phyloP scores from a whole-genome alignment of 2,113 vertebrate genomes.

The Anhinga rufa region DNA sequence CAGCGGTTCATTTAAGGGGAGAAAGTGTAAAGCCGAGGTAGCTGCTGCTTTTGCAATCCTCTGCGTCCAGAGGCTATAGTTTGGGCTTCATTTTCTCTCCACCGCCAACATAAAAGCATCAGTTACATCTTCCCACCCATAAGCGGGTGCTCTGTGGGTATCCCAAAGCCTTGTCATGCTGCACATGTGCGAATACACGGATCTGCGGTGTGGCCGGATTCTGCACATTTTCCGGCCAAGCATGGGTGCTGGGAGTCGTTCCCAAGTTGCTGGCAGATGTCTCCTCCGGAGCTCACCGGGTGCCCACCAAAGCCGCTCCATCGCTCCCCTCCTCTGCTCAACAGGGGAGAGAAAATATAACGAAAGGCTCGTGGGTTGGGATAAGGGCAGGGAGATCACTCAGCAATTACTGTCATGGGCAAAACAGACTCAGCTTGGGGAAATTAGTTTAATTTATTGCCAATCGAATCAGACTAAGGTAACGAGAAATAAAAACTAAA shows the following conservation, averaged over 20 bases:
- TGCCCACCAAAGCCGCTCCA: too few relatives aligned
- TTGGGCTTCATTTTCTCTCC: background rate
- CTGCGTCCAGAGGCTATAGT: background rate
- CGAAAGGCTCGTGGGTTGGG: too few relatives aligned
- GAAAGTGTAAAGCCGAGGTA: background rate
- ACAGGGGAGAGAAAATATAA: too few relatives aligned
- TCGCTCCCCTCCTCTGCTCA: too few relatives aligned
- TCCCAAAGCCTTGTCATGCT: background rate
- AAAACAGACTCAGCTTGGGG: too few relatives aligned
- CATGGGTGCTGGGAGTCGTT: rapidly evolving
- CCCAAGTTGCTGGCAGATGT: background rate
- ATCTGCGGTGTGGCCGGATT: background rate
- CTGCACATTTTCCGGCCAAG: background rate
- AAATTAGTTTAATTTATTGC: too few relatives aligned
- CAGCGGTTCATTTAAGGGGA: background rate
- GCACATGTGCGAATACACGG: rapidly evolving
- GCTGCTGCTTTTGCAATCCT: background rate
- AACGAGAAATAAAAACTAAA: too few relatives aligned
- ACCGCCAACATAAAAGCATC: background rate
- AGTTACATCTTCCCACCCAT: background rate
- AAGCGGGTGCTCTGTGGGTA: background rate
- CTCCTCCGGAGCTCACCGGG: background rate
- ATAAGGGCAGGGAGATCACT: too few relatives aligned
- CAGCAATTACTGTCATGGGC: too few relatives aligned
- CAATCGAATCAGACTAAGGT: too few relatives aligned